These are phyloP conservation scores for Actinemys pallida DNA, from an alignment of 2,113 vertebrate genomes.

Conservation along the genomic window DNA sequence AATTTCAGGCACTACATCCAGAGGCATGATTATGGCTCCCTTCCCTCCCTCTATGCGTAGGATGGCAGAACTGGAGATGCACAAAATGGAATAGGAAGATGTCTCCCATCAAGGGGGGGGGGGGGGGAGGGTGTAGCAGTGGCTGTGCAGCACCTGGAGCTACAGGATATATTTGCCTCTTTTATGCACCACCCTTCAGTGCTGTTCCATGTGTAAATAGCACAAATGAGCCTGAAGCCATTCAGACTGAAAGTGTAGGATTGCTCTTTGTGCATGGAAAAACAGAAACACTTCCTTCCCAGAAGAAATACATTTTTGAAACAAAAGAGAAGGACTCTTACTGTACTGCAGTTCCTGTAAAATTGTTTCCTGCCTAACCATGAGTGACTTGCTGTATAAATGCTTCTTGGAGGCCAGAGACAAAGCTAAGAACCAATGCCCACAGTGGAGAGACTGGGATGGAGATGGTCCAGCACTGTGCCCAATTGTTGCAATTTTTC, in stretches of 20 bases:
- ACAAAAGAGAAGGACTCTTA: background rate
- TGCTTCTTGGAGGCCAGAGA: background rate
- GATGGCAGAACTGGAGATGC: background rate
- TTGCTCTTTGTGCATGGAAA: conserved; percentile 24
- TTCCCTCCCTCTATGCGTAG: background rate
- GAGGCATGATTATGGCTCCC: background rate
- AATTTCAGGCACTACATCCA: background rate
- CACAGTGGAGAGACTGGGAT: background rate
- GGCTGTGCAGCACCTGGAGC: background rate
- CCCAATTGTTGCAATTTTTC: background rate
- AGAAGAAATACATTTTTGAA: conserved; percentile 45
- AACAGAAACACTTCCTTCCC: background rate
- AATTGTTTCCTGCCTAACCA: conserved; percentile 31
- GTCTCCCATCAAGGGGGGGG: background rate
- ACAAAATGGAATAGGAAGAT: background rate
- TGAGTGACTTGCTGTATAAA: conserved; percentile 1
- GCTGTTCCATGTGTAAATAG: background rate
- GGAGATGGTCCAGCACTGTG: background rate
- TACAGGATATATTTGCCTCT: conserved; percentile 8
- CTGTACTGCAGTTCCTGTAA: conserved; percentile 15
- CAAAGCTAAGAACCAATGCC: background rate
- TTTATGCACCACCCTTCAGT: background rate
- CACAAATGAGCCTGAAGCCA: conserved; percentile 14
- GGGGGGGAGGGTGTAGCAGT: background rate
- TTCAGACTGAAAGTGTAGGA: conserved; percentile 42